Evolutionary conservation across 2,888 invertebrate species (phyloP), one percentile per base, ranked within the genome.

Genomic region (Pyrocoelia pectoralis): DNA sequence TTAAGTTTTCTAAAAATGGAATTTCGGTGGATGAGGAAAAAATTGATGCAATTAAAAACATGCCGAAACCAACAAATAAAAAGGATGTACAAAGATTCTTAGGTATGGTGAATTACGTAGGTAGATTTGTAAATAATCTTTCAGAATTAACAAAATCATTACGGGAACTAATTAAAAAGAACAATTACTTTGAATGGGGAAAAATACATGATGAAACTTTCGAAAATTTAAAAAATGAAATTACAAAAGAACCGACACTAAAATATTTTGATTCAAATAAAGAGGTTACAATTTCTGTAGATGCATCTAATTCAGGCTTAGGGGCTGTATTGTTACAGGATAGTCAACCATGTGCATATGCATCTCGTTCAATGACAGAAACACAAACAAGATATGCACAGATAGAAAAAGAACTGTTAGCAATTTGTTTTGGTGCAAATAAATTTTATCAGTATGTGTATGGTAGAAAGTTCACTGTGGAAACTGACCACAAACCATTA

Each of bases 301-400:
- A 55, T 49, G 49, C 55, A 1, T 55, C 54, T 49, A 55, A 40
- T 41, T 33, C 6, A 38, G 53, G 57, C 9, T 46, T 77, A 10
- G 78, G 76, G 9, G 72, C 75, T 14, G 74, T 73, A 2, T 57
- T 77, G 9, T 46, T 78, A 2, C 77, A 77, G 67, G 69, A 78
- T 14, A 69, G 68, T n/a, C 69, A 74, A 50, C 76, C 76, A 1
- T 68, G 77, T 6, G 73, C 70, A 5, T 78, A 75, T 65, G 76
- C 76, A 2, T 76, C 76, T 15, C 69, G 70, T 57, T 58, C 74
- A 0, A 54, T 77, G 19, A 58, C 54, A 24, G 24, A 24, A 5
- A 24, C 24, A 24, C 24, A 24, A 24, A 24, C 3, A 8, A 3
- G 8, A 24, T 18, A 13, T 10, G n/a, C 48, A 10, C 48, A 48